Evolutionary conservation across 2,888 invertebrate species (phyloP), one percentile per base, ranked within the genome.

Genomic region (Crocallis elinguaria): DNA sequence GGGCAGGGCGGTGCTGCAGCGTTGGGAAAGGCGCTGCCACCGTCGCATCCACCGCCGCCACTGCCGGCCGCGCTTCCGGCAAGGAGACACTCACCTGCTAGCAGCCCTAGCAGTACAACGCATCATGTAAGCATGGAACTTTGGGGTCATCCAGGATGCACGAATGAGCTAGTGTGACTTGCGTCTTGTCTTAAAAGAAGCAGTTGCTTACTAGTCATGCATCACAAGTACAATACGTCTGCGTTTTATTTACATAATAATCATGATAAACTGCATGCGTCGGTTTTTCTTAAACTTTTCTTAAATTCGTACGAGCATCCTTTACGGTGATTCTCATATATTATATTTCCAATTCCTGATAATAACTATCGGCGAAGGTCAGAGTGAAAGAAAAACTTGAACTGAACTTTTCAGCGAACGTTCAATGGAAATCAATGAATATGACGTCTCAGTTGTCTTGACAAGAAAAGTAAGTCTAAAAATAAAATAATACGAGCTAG

Each of bases 31-130:
- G 90, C 90, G 0, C 73, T 91, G 64, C 90, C 90, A 32, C 90
- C 90, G 0, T 88, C 90, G 30, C 88, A 88, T 49, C 84, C 88
- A 1, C 83, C 88, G 6, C 88, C 93, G 41, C 92, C 91, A 25
- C 82, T 91, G 62, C 92, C 93, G 49, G 83, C 87, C 0, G 80
- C 88, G 60, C 86, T 92, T 72, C 92, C 93, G 57, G 86, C 93
- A 3, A 73, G 88, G 46, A 75, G 93, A 52, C 89, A 93, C 62
- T 95, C 95, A 70, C 95, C 94, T 68, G 94, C 96, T 59, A 94
- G 96, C 80, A 94, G 96, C 78, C 96, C 96, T 39, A 95, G 95
- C 67, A 95, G 95, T 61, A 95, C 95, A 66, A 95, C 95, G 67
- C 95, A 96, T 73, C 95, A 95, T 92, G 94, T 94, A 67, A 85